phyloP scores from a whole-genome alignment of 2,113 vertebrate species.

The Gorsachius goisagi region DNA sequence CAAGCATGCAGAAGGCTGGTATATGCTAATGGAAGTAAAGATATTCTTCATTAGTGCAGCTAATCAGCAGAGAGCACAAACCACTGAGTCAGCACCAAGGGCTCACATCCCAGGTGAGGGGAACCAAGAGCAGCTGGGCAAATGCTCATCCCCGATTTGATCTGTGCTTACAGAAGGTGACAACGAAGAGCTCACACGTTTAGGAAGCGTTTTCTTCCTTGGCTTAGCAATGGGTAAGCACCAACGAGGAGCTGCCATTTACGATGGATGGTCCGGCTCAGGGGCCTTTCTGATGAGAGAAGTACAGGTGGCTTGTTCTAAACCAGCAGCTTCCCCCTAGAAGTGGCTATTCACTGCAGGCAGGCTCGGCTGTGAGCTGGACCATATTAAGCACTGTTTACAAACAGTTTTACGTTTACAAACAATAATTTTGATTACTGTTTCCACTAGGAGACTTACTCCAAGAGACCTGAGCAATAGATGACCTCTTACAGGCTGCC shows the following conservation, averaged over 20 bases:
- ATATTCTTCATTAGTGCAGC: slow-evolving; percentile 44
- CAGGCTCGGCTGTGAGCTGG: not conserved
- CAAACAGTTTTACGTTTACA: too few relatives aligned
- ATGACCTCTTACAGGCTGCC: not conserved
- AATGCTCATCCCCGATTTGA: slow-evolving; percentile 31
- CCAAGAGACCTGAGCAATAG: not conserved
- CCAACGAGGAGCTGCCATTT: not conserved
- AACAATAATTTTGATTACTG: not conserved
- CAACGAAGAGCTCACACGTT: not conserved
- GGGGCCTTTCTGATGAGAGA: not conserved
- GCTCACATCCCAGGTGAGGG: slow-evolving; percentile 2
- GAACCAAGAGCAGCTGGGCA: slow-evolving; percentile 20
- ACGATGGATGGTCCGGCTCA: not conserved
- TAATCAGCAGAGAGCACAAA: slow-evolving; percentile 51
- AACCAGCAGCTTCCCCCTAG: not conserved
- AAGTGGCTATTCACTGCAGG: not conserved
- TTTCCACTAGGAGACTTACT: not conserved
- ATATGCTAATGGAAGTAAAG: slow-evolving; percentile 42
- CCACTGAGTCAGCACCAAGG: slow-evolving; percentile 35
- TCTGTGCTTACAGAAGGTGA: slow-evolving; percentile 32
- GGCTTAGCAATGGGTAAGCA: not conserved
- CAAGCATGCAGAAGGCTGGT: not conserved
- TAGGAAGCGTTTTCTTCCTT: not conserved
- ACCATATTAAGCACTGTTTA: not conserved
- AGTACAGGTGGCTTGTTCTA: not conserved